Conservation (phyloP, 2,113 vertebrate species). For the Osmerus eperlanus region DNA sequence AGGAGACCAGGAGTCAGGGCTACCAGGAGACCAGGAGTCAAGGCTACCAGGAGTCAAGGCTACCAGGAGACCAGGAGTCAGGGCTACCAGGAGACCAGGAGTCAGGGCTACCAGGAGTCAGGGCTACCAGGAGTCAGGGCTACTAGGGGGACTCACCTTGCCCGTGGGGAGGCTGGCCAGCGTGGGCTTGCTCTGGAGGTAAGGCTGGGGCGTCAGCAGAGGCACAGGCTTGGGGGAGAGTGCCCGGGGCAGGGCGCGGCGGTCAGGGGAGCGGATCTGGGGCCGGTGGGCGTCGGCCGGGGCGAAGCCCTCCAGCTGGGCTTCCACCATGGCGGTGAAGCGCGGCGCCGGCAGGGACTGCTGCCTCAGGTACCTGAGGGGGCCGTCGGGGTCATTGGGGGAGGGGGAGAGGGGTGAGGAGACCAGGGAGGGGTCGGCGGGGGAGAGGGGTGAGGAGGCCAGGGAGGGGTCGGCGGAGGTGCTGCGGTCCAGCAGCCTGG, state of each 20-base stretch:
- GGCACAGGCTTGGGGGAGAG: constrained; percentile 80
- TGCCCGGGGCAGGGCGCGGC: constrained; percentile 71
- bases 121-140: too few relatives aligned
- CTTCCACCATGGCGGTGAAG: constrained; percentile 90
- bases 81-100: too few relatives aligned
- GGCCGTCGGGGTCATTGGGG: constrained; percentile 57
- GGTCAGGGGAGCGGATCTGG: constrained; percentile 69
- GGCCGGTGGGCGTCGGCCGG: constrained; percentile 43
- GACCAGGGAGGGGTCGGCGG: constrained; percentile 53
- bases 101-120: too few relatives aligned
- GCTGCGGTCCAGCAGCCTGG: constrained; percentile 92
- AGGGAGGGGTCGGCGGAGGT: constrained; percentile 85
- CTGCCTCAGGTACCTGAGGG: constrained; percentile 87
- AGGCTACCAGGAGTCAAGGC: too few relatives aligned
- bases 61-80: too few relatives aligned
- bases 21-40: too few relatives aligned
- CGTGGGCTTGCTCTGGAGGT: constrained; percentile 75
- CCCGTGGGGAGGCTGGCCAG: constrained; percentile 74
- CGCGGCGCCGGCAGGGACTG: constrained; percentile 87
- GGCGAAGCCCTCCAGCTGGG: constrained; percentile 75
- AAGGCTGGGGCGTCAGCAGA: constrained; percentile 87
- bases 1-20: too few relatives aligned
- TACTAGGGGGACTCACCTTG: constrained; percentile 71
- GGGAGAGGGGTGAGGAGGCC: constrained; percentile 58
- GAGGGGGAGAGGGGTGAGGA: constrained; percentile 68